These are phyloP conservation scores for Drosophila aldrichi DNA, from an alignment of 2,888 invertebrate genomes.

Conservation along the genomic window DNA sequence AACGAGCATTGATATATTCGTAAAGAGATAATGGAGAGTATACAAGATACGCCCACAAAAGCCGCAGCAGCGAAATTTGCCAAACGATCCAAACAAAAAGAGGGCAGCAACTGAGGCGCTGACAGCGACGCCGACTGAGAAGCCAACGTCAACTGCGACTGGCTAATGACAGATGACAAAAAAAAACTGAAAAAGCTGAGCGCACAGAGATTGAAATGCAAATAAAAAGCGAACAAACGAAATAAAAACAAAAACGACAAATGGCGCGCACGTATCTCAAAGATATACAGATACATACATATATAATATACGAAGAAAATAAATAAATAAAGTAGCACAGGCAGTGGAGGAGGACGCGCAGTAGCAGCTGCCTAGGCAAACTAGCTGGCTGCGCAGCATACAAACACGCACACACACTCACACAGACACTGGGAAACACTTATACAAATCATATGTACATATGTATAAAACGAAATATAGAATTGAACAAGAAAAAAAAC, in stretches of 20 bases:
- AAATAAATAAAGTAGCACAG: conserved; percentile 24
- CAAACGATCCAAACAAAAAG: conserved; percentile 59
- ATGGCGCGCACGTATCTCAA: conserved; percentile 55
- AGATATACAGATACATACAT: conserved; percentile 35
- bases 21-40: conserved; percentile 37
- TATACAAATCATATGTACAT: conserved; percentile 39
- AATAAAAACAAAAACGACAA: conserved; percentile 40
- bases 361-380: conserved; percentile 48
- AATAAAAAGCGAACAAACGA: conserved; percentile 41
- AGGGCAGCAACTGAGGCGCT: conserved; percentile 23
- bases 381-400: conserved; percentile 58
- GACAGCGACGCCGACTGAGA: conserved; percentile 12
- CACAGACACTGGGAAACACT: neutral
- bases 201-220: conserved; percentile 60
- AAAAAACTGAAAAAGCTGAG: conserved; percentile 26
- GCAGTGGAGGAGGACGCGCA: conserved; percentile 25
- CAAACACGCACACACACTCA: conserved; percentile 26
- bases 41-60: conserved; percentile 71
- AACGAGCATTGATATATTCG: conserved; percentile 71
- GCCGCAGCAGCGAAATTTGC: conserved; percentile 70
- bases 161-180: conserved; percentile 56
- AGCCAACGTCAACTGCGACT: conserved; percentile 18
- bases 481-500: conserved; percentile 56
- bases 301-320: conserved; percentile 7
- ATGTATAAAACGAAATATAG: conserved; percentile 66